Percentiles rank a stretch among this genome's conserved stretches.
These are phyloP conservation scores for Eupithecia pulchellata DNA, from an alignment of 2,888 invertebrate genomes.

Conservation along the genomic window DNA sequence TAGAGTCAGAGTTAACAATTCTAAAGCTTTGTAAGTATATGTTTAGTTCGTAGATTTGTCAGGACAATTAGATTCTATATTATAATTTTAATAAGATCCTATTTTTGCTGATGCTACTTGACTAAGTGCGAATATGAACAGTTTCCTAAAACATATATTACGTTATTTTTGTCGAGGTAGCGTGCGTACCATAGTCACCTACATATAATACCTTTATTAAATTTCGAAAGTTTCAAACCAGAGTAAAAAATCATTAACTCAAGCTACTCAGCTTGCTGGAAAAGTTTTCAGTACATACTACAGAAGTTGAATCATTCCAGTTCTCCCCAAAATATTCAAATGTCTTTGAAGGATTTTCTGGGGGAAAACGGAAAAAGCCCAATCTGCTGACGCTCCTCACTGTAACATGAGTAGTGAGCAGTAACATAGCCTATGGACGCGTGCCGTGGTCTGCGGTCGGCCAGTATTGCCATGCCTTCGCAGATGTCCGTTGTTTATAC, in stretches of 20 bases:
- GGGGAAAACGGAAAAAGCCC: too few species aligned
- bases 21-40: background rate
- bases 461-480: slow-evolving; percentile 38
- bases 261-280: too few species aligned
- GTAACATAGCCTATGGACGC: slow-evolving; percentile 50
- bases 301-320: too few species aligned
- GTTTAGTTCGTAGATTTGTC: background rate
- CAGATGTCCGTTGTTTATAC: slow-evolving; percentile 35
- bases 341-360: too few species aligned
- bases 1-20: background rate
- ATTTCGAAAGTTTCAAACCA: too few species aligned
- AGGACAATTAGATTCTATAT: background rate
- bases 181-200: too few species aligned
- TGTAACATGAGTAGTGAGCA: slow-evolving; percentile 25
- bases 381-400: slow-evolving; percentile 11
- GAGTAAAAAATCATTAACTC: too few species aligned
- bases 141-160: too few species aligned
- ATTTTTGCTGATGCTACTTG: background rate
- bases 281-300: too few species aligned
- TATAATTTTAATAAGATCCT: background rate
- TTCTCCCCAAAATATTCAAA: too few species aligned
- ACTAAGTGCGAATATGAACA: background rate
- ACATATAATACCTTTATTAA: too few species aligned
- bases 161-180: too few species aligned
- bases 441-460: slow-evolving; percentile 75